Percentiles rank a stretch among this genome's conserved stretches.
Conservation (phyloP, 2,888 invertebrate genomes). For the Microplitis deprimator region DNA sequence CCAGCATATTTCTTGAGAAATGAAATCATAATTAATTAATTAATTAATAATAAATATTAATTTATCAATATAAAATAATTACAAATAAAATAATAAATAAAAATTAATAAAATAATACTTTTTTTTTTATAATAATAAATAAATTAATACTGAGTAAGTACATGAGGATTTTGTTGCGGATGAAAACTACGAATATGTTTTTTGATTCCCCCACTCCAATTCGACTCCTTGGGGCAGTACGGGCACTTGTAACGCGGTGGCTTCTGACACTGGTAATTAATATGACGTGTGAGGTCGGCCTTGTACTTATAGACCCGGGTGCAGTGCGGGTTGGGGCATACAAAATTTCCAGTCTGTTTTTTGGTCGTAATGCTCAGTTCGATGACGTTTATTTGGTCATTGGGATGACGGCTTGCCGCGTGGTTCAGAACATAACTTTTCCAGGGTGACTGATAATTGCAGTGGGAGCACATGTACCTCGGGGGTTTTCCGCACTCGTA, state of each 20-base stretch:
- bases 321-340: slow-evolving; percentile 21
- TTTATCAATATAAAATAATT: no score
- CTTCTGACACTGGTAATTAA: slow-evolving; percentile 55
- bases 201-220: slow-evolving; percentile 2
- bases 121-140: neutral
- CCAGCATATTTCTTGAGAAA: no score
- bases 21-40: no score
- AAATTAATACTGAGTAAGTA: neutral
- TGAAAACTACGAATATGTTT: neutral
- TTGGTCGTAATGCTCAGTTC: neutral
- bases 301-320: slow-evolving; percentile 45
- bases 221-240: slow-evolving; percentile 44
- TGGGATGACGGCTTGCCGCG: neutral
- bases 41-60: no score
- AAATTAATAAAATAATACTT: no score
- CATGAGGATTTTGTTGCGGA: neutral
- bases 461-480: neutral
- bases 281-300: slow-evolving; percentile 50
- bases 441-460: neutral
- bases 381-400: neutral
- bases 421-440: neutral
- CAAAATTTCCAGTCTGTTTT: neutral
- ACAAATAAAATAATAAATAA: no score
- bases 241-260: slow-evolving; percentile 51
- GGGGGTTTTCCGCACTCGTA: neutral